Conservation (phyloP, 2,797 vertebrate species). For the Cossypha dichroa region DNA sequence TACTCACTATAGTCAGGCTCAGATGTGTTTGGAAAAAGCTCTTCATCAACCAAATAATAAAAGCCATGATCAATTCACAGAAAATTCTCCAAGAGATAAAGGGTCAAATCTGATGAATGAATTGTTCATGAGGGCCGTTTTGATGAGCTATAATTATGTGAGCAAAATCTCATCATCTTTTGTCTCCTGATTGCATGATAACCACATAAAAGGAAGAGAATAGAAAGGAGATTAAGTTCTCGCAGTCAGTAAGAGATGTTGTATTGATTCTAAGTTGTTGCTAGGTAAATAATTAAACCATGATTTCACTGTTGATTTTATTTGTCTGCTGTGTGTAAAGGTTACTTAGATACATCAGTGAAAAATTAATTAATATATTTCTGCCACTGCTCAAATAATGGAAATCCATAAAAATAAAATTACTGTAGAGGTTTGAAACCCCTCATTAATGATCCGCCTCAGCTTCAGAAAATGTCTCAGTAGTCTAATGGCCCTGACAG, state of each 20-base stretch:
- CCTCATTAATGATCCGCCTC: neutral
- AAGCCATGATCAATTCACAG: slow-evolving; percentile 12
- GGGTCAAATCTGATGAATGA: slow-evolving; percentile 4
- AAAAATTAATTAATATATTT: slow-evolving; percentile 69
- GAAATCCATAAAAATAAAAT: slow-evolving; percentile 46
- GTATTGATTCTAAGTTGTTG: slow-evolving; percentile 49
- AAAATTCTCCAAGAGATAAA: neutral
- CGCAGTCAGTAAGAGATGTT: neutral
- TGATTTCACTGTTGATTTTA: slow-evolving; percentile 56
- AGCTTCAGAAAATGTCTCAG: slow-evolving; percentile 11
- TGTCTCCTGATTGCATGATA: slow-evolving; percentile 31
- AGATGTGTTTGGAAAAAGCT: neutral
- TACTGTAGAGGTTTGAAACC: slow-evolving; percentile 5
- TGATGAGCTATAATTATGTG: slow-evolving; percentile 37
- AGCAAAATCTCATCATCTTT: neutral
- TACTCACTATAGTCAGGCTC: neutral
- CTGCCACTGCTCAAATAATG: slow-evolving; percentile 11
- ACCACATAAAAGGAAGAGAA: neutral
- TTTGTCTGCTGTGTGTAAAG: slow-evolving; percentile 45
- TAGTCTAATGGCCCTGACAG: neutral
- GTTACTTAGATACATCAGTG: slow-evolving; percentile 29
- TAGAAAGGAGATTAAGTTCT: slow-evolving; percentile 15
- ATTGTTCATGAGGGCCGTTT: slow-evolving; percentile 14
- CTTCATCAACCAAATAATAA: slow-evolving; percentile 27
- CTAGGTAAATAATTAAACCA: slow-evolving; percentile 66